Conservation (phyloP, 2,113 vertebrate genomes). For the Pongo abelii region DNA sequence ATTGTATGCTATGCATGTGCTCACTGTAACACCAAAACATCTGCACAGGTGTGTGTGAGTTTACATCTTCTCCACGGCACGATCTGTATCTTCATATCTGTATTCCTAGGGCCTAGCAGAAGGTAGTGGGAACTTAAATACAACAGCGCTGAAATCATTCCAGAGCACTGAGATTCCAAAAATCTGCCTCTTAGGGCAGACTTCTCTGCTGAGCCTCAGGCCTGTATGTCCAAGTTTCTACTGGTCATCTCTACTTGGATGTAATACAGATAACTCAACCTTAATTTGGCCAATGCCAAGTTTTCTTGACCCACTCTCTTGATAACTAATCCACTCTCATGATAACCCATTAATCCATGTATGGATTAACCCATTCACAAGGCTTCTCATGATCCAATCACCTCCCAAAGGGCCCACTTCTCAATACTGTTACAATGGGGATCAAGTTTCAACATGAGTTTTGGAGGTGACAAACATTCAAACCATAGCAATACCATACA, state of each 20-base stretch:
- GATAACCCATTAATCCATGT: background rate
- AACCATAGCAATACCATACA: background rate
- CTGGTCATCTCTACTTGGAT: background rate
- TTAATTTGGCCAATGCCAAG: background rate
- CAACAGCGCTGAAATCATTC: background rate
- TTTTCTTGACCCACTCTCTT: background rate
- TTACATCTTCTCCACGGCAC: background rate
- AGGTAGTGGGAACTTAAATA: background rate
- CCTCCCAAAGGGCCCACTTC: background rate
- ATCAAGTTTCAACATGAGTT: background rate
- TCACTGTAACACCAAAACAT: rapidly evolving
- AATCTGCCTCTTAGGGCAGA: background rate
- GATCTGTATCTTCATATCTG: background rate
- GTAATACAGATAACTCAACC: background rate
- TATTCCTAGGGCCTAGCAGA: background rate
- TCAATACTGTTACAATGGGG: background rate
- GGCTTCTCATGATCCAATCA: background rate
- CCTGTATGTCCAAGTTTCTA: background rate
- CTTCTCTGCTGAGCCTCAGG: background rate
- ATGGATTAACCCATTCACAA: background rate
- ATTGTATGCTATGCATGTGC: rapidly evolving
- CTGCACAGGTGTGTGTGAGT: rapidly evolving
- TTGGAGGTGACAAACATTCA: background rate
- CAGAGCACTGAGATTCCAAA: background rate
- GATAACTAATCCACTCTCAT: background rate